Base-by-base conservation (phyloP, 1,140 invertebrate genomes). In the Nylanderia fulva region DNA sequence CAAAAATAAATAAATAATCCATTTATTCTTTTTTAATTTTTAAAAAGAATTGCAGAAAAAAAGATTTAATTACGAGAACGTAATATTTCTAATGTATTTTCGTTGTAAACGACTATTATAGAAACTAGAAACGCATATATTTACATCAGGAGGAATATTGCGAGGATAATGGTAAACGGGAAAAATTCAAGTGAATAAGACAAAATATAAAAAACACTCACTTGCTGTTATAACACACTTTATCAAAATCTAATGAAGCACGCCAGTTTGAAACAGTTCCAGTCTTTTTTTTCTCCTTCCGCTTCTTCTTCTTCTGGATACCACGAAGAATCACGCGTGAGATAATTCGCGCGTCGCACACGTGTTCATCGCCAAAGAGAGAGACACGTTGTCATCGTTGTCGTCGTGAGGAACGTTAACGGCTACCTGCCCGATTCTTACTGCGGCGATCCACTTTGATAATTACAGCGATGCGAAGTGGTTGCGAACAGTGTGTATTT, bases 401-500 rank as follows among this genome's bases (percentile, higher is more conserved):
- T 66, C 58, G 58, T 27, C 27, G 29, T 63, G 33, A 71, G 24
- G 54, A 71, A 82, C 77, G 52, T 82, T 82, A 82, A 82, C 36
- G 66, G 45, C 77, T 82, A 82, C 54, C 52, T 71, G 66, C 66
- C 24, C 77, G 66, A 72, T 82, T 82, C 77, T 71, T 71, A 71
- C 77, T 82, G 77, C 77, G 52, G 54, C 66, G 66, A 45, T 60
- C 77, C 52, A 42, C 77, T 82, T 82, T 82, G 77, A 82, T 82
- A 82, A 82, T 82, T 82, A 82, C 64, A 71, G 29, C 64, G 77
- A 29, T 42, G 66, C 77, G 52, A 82, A 82, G n/a, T 66, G 48
- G 77, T 69, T 29, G 36, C 52, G n/a, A 66, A 79, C 60, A 48
- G 24, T n/a, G 76, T 56, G 21, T 82, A 82, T 82, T 82, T 82